Evolutionary conservation across 2,888 invertebrate genomes (phyloP), one percentile per base, ranked within the genome.

Genomic region (Drosophila setosimentum): DNA sequence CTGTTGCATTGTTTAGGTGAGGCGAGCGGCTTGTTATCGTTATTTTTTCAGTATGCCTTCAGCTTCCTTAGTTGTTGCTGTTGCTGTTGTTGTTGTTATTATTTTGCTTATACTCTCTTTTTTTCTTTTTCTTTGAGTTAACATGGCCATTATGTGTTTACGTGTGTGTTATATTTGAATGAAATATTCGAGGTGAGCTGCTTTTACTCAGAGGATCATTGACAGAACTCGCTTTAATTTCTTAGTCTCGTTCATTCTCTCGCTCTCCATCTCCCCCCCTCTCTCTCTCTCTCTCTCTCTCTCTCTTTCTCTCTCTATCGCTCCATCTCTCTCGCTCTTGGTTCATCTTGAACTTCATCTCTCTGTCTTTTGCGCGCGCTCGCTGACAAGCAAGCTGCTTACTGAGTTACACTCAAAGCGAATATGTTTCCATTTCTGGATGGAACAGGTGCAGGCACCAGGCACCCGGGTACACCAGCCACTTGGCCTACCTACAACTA

Each of bases 1-100:
- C 86, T 86, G 83, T 86, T 86, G 82, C 82, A 73, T 66, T 78
- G 77, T 78, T 79, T 37, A 64, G 30, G 48, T 64, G 53, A 76
- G 77, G 74, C 71, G 68, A 68, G 66, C 63, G 58, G 67, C 77
- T 78, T 78, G 69, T 78, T 78, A 78, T 78, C 78, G 77, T 67
- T 65, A 55, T 60, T 54, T 55, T 55, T 55, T 55, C 55, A 55
- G 55, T 55, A 37, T 55, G 55, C 37, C 64, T 55, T 76, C 66
- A 76, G 67, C 64, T 72, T 61, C 73, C 73, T 68, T 76, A 35
- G 37, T 48, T 60, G 59, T 48, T 59, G 57, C 48, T 63, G 50
- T 30, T 58, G 58, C 42, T 73, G 55, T 48, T 74, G 24, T 53
- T 63, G 33, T 45, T 63, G 29, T 30, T 55, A 30, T 73, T 62